Base-by-base conservation (phyloP, 2,113 vertebrate genomes). In the Microtus pennsylvanicus region DNA sequence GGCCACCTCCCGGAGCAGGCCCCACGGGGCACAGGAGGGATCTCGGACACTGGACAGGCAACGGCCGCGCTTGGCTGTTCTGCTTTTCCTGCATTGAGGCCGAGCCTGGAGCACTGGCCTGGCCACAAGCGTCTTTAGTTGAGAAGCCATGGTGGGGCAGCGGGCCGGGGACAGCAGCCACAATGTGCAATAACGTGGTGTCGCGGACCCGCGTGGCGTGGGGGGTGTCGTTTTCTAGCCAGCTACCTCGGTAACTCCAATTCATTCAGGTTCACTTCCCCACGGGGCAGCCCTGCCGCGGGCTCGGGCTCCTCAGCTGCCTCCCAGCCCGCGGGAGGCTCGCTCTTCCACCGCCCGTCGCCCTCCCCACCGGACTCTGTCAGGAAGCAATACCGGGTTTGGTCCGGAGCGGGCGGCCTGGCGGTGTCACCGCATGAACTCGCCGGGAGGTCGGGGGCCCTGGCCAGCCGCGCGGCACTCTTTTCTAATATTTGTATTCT, bases 171-270 rank as follows among this genome's bases (percentile, higher is more conserved):
- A 80, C 74, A 90, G 82, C 38, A 97, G 98, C 98, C 98, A 97
- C 98, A 97, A 98, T 91, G 98, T 97, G 98, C 98, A 99, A 99
- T 99, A 99, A 98, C 98, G 98, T 97, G 98, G 98, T 97, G 97
- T 98, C 98, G 97, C 97, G 38, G 83, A 19, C 95, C 87, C 52
- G 69, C 91, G 96, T 26, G 95, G 96, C 87, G 33, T 92, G 89
- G 74, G 89, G 88, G 93, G 89, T 98, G 97, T 98, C 98, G 98
- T 98, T 98, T 92, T 98, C 97, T 98, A 98, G 98, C 98, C 98
- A 99, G 98, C 98, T 99, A 99, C 98, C 98, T 99, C 98, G 98
- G 98, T 98, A 98, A 98, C 97, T 98, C 98, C 98, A 98, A 98
- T 99, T 99, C 98, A 99, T 99, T 99, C 98, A 99, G 98, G 98